Evolutionary conservation across 2,797 vertebrate species (phyloP).

Genomic region (Moxostoma hubbsi): DNA sequence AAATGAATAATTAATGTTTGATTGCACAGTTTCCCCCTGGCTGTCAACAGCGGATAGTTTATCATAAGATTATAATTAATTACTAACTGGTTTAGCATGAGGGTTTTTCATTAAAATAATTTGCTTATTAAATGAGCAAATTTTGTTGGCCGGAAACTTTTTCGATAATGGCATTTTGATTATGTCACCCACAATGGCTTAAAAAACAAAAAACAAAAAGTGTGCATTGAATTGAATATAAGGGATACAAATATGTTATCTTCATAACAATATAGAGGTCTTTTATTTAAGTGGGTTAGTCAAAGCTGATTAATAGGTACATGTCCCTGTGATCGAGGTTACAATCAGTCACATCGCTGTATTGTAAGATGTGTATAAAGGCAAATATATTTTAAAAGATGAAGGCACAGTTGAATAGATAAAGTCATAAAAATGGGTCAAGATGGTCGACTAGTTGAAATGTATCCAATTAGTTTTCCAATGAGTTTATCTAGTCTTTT

Average conservation of each 20-base stretch:
- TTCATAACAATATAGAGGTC: slow-evolving; percentile 65
- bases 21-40: slow-evolving; percentile 78
- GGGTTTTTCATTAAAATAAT: slow-evolving; percentile 82
- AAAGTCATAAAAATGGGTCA: neutral
- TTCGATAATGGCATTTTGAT: slow-evolving; percentile 63
- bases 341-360: slow-evolving; percentile 41
- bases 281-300: slow-evolving; percentile 73
- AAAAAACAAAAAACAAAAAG: slow-evolving; percentile 57
- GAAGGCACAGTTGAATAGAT: neutral
- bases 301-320: slow-evolving; percentile 73
- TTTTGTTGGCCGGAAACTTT: slow-evolving; percentile 74
- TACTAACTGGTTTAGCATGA: slow-evolving; percentile 84
- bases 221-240: slow-evolving; percentile 68
- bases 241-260: slow-evolving; percentile 75
- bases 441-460: too few relatives aligned
- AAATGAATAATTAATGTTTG: slow-evolving; percentile 85
- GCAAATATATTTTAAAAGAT: slow-evolving; percentile 6
- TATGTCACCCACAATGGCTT: slow-evolving; percentile 58
- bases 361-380: slow-evolving; percentile 5
- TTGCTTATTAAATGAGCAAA: slow-evolving; percentile 81
- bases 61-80: slow-evolving; percentile 85
- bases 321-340: slow-evolving; percentile 36
- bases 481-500: too few relatives aligned
- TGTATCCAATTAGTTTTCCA: too few relatives aligned
- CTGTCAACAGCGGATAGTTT: slow-evolving; percentile 84